Base-by-base conservation (phyloP, 1,140 invertebrate species). In the Laupala kohalensis region DNA sequence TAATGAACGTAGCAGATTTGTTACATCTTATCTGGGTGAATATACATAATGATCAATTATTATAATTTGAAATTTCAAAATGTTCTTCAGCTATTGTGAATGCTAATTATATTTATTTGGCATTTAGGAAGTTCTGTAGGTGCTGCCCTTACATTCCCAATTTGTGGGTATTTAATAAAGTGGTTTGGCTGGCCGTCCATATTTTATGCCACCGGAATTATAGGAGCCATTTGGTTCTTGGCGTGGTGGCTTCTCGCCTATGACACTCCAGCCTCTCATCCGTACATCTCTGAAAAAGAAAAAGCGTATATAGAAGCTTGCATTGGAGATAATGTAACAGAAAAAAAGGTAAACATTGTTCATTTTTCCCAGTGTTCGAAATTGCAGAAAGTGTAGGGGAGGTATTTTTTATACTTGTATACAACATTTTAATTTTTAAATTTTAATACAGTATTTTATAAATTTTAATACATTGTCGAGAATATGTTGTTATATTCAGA, bases 241-340 rank as follows among this genome's bases (percentile, higher is more conserved):
- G 77, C 90, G 64, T 93, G 90, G 86, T 84, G 87, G 12, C 68
- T 90, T 15, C 76, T 92, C 23, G 91, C 90, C 80, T 92, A 89
- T 80, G 90, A 87, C 73, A 87, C 89, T 73, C 95, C 95, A 9
- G 84, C 85, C 13, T 83, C 86, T 25, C 93, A 97, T 86, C 92
- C 92, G 5, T 90, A 89, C 73, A 97, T 97, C 76, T 89, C 88
- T 25, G 87, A 90, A 53, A 81, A 86, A 53, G 95, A 97, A 79
- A 85, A 85, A 64, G 84, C 88, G 53, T 95, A 90, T 78, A 73
- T 71, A 24, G 71, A 29, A 27, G 69, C 69, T 26, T 26, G 27
- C 25, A 15, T 71, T 65, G 23, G 64, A 25, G 64, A 66, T 6
- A 66, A 25, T 25, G n/a, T n/a, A n/a, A n/a, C n/a, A n/a, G n/a